phyloP scores from a whole-genome alignment of 2,797 vertebrate genomes.

The Gastrophryne carolinensis region DNA sequence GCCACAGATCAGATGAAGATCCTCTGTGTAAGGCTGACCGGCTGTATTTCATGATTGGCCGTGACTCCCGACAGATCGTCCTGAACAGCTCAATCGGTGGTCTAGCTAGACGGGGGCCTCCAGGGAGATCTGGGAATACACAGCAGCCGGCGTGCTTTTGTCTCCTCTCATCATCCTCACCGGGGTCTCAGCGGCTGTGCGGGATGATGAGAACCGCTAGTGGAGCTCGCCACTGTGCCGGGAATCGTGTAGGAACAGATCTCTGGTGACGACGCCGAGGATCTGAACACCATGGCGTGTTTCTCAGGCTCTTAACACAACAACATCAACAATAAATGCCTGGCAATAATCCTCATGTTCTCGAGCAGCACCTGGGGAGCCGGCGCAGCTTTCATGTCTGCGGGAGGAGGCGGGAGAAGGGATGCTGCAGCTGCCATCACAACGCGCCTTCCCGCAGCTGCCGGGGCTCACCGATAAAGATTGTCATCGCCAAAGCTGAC shows the following conservation, averaged over 20 bases:
- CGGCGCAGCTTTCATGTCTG: not conserved
- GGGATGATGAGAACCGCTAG: not conserved
- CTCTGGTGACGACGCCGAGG: not conserved
- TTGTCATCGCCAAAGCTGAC: no score
- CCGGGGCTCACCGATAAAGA: no score
- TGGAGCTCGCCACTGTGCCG: not conserved
- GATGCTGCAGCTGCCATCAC: not conserved
- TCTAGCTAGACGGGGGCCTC: not conserved
- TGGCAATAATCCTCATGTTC: not conserved
- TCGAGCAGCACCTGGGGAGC: not conserved
- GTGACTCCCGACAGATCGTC: not conserved
- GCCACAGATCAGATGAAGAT: no score
- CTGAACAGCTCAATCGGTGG: not conserved
- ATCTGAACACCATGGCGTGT: not conserved
- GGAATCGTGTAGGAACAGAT: conserved; percentile 3
- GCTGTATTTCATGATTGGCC: no score
- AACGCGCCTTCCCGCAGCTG: not conserved
- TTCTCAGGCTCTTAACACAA: not conserved
- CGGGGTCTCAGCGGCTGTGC: not conserved
- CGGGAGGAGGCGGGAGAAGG: not conserved
- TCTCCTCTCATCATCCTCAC: conserved; percentile 24
- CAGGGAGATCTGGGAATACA: not conserved
- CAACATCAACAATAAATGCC: conserved; percentile 13
- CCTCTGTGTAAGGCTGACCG: no score
- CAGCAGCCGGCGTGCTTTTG: conserved; percentile 18